Base-by-base conservation (phyloP, 30 jellyfish, hydroid and myxozoan species). In the Mastigias papua region DNA sequence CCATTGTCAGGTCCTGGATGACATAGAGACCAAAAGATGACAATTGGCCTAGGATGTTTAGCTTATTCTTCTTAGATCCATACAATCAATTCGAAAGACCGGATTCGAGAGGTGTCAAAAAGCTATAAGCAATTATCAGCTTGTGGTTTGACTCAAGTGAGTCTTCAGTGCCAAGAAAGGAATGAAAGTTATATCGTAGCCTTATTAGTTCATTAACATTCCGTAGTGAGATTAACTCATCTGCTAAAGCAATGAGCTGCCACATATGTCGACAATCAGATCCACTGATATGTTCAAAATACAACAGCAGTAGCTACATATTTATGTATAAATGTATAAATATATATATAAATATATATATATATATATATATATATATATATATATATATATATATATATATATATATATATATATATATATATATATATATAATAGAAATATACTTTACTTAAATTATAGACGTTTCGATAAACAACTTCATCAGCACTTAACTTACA, bases 71-170 rank as follows among this genome's bases (percentile, higher is more conserved):
- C 27, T 54, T 19, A 21, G 67, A 54, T 54, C 27, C 27, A 54
- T 11, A 63, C 42, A n/a, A 63, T n/a, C 13, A 2, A 20, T 2
- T 23, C 1, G 19, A 63, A 63, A 17, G 21, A 27, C 32, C 1
- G 13, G 74, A 19, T 13, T 63, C 23, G 74, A 63, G 21, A 63
- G 35, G 46, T 63, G 74, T 25, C 74, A 22, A 54, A 10, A 25
- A 21, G 67, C 67, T 25, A 54, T 54, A 19, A 54, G 25, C 21
- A 63, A 63, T 63, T 63, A 63, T 63, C 74, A 63, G 74, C 35
- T 63, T 63, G 23, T 63, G 74, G 46, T 63, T 22, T 1, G 37
- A 63, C 26, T 63, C 13, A 63, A 63, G 74, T 20, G 74, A n/a
- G 19, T 7, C 20, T 27, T 25, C 37, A 63, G 37, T 63, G 42